Conservation (phyloP, 2,888 invertebrate genomes). For the Idaea straminata region DNA sequence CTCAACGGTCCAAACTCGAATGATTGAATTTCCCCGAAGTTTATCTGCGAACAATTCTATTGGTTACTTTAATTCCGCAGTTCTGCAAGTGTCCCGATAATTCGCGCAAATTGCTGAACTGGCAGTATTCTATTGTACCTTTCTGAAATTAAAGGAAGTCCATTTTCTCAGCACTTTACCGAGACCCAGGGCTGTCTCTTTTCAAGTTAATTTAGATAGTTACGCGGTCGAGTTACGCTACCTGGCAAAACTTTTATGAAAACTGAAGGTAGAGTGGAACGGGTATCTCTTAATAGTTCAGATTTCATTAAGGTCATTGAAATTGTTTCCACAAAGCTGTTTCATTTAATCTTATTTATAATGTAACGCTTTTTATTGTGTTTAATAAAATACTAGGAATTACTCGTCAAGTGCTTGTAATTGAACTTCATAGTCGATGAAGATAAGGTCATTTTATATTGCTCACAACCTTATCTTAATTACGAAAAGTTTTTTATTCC, state of each 20-base stretch:
- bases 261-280: slow-evolving; percentile 19
- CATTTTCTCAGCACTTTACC: slow-evolving; percentile 52
- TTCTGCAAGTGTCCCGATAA: slow-evolving; percentile 46
- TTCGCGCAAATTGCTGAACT: slow-evolving; percentile 56
- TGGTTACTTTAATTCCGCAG: slow-evolving; percentile 52
- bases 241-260: slow-evolving; percentile 38
- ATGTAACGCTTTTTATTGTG: too few species aligned
- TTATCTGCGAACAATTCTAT: slow-evolving; percentile 38
- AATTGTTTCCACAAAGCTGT: neutral
- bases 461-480: neutral
- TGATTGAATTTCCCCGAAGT: slow-evolving; percentile 35
- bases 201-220: slow-evolving; percentile 48
- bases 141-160: slow-evolving; percentile 57
- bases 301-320: neutral
- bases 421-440: neutral
- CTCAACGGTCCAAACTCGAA: slow-evolving; percentile 17
- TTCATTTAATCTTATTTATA: neutral
- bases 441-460: neutral
- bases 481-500: neutral
- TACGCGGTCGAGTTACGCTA: slow-evolving; percentile 29
- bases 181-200: slow-evolving; percentile 35
- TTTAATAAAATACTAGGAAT: neutral
- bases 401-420: neutral
- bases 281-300: neutral
- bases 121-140: slow-evolving; percentile 47